Base-by-base conservation (phyloP, 2,113 vertebrate species). In the Leptosomus discolor region DNA sequence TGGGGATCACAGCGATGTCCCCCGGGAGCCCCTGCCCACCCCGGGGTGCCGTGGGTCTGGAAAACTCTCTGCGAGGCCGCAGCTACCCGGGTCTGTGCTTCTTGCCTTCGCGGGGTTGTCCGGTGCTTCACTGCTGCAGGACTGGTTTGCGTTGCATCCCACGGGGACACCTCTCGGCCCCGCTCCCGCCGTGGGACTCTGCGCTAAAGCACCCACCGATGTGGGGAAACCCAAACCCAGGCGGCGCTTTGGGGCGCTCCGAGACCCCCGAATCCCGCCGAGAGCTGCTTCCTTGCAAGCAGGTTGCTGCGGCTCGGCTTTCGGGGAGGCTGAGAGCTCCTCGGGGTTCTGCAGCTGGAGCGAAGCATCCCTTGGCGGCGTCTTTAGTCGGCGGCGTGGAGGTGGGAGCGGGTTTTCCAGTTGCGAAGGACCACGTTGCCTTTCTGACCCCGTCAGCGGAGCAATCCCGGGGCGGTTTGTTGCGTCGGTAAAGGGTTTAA, bases 321-420 rank as follows among this genome's bases (percentile, higher is more conserved):
- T 50, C 5, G 2, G 41, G 56, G 32, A 11, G 6, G 9, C 43
- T n/a, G 36, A 3, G 4, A 34, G 68, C 57, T 16, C 10, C 0
- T 10, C 3, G 20, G 60, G 58, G 3, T n/a, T n/a, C 37, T 3
- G 54, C 30, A 3, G 71, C 74, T 8, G 46, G 60, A 37, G 39
- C 11, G 0, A 3, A 27, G 15, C 14, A 2, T 6, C 68, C 45
- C 46, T 37, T 11, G 3, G 16, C 1, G 1, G 23, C 2, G 1
- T 9, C 15, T 36, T 15, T 9, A 4, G 4, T 9, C 3, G 4
- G 5, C 5, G 0, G 3, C 1, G 1, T 6, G 30, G 27, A 11
- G 22, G 3, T 1, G 1, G 9, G 37, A 48, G 5, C 26, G 54
- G 39, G 11, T 26, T 34, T 37, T 11, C 9, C 6, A 53, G 39